phyloP scores from a whole-genome alignment of 1,140 invertebrate genomes.

The Elysia chlorotica region DNA sequence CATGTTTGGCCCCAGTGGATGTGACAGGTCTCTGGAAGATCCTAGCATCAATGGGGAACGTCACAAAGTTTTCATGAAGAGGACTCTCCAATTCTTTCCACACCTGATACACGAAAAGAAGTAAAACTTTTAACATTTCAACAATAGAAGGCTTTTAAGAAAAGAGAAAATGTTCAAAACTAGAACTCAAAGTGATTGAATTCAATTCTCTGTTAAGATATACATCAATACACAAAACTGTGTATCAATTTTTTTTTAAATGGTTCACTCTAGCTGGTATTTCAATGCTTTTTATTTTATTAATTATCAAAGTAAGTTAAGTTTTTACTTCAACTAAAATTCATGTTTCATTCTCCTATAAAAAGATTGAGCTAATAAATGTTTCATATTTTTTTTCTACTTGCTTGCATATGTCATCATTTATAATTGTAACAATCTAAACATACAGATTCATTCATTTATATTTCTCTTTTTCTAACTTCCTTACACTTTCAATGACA shows the following conservation, averaged over 20 bases:
- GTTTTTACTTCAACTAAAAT: background rate
- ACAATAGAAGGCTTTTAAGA: no score
- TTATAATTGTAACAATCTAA: background rate
- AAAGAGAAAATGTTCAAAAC: no score
- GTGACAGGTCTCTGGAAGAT: conserved; percentile 53
- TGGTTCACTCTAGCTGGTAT: no score
- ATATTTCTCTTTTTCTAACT: background rate
- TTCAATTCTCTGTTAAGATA: no score
- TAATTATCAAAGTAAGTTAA: background rate
- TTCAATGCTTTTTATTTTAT: no score
- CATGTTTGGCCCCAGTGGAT: conserved; percentile 48
- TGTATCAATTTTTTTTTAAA: no score
- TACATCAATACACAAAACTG: no score
- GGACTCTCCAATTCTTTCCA: conserved; percentile 46
- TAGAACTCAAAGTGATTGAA: no score
- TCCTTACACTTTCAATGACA: conserved; percentile 40
- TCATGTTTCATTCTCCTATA: background rate
- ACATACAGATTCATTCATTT: no score
- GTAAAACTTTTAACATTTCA: no score
- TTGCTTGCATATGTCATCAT: background rate
- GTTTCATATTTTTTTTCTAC: background rate
- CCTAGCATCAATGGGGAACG: conserved; percentile 55
- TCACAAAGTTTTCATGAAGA: conserved; percentile 54
- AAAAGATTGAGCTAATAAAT: background rate
- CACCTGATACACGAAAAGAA: conserved; percentile 34